Conservation (phyloP, 1,140 invertebrate genomes). For the Cherax destructor region DNA sequence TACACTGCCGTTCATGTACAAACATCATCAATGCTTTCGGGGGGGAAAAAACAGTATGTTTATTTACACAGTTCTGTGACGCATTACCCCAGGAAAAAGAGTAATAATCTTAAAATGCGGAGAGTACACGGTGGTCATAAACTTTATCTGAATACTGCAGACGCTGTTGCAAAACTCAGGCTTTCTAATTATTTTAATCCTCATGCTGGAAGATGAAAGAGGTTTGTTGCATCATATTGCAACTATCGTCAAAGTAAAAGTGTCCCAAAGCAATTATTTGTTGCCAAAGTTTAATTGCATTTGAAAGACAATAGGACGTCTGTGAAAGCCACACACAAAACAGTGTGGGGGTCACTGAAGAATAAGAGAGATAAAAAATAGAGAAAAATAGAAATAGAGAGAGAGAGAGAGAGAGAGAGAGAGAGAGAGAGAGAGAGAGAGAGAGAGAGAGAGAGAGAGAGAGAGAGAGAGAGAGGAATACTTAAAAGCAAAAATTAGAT, state of each 20-base stretch:
- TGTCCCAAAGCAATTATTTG: conserved; percentile 4
- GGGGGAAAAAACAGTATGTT: no score
- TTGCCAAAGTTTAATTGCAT: conserved; percentile 12
- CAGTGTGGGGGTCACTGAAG: neutral
- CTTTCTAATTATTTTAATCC: conserved; percentile 9
- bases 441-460: no score
- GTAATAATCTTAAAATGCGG: no score
- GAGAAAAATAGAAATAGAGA: no score
- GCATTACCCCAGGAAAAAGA: no score
- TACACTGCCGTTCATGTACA: no score
- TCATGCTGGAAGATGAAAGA: neutral
- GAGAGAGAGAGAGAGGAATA: no score
- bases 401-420: no score
- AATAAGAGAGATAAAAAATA: neutral
- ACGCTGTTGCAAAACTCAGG: neutral
- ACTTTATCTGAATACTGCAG: neutral
- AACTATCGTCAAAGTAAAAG: neutral
- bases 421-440: no score
- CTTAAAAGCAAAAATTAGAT: no score
- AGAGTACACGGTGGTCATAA: neutral
- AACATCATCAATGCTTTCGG: no score
- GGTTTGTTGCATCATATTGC: conserved; percentile 10
- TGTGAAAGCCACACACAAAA: neutral
- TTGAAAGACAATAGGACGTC: conserved; percentile 3
- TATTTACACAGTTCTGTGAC: no score